Percentiles rank a stretch among this genome's conserved stretches.
These are phyloP conservation scores for Pollenia labialis DNA, from an alignment of 2,888 invertebrate genomes.

Conservation along the genomic window DNA sequence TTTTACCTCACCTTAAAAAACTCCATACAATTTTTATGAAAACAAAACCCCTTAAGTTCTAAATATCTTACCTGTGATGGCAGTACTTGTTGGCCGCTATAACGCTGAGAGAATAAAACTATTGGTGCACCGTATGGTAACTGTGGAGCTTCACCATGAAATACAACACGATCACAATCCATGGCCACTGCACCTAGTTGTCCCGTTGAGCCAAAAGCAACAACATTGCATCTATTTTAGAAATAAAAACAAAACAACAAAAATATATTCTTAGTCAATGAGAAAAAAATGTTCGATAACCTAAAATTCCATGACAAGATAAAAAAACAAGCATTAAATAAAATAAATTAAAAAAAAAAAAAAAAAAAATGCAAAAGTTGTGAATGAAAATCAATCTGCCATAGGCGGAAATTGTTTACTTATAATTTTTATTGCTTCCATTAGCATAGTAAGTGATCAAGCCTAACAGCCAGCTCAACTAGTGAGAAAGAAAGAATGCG, in stretches of 20 bases:
- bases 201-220: conserved; percentile 85
- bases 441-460: conserved; percentile 65
- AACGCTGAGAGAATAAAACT: conserved; percentile 90
- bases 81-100: conserved; percentile 92
- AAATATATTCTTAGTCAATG: conserved; percentile 62
- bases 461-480: background rate
- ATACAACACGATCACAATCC: conserved; percentile 93
- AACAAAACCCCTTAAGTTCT: background rate
- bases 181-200: conserved; percentile 87
- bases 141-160: conserved; percentile 90
- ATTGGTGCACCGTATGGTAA: conserved; percentile 92
- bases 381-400: conserved; percentile 73
- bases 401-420: conserved; percentile 69
- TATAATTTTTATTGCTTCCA: conserved; percentile 72
- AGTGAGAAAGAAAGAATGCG: background rate
- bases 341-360: conserved; percentile 11
- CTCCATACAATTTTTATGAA: background rate
- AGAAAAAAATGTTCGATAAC: conserved; percentile 53
- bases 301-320: conserved; percentile 23
- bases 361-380: conserved; percentile 22
- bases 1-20: background rate
- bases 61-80: conserved; percentile 89
- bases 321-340: conserved; percentile 27
- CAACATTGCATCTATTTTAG: conserved; percentile 84
- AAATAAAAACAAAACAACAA: conserved; percentile 81